Percentiles rank a stretch among this genome's conserved stretches.
Evolutionary conservation across 1,140 invertebrate genomes (phyloP).

Genomic region (Zaprionus camerounensis): DNA sequence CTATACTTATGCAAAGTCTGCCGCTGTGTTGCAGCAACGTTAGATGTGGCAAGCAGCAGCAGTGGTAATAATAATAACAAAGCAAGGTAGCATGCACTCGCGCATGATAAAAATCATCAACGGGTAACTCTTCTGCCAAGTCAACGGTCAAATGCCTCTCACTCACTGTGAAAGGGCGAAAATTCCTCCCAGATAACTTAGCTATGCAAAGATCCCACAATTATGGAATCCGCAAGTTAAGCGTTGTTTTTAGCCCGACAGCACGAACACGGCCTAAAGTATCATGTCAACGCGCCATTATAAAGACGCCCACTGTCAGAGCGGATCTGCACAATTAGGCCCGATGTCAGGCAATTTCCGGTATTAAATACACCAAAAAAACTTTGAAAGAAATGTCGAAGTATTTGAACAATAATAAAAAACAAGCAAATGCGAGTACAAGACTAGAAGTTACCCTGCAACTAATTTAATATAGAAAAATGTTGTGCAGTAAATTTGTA

Average conservation of each 20-base stretch:
- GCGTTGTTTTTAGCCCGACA: slow-evolving; percentile 23
- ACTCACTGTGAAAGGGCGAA: slow-evolving; percentile 54
- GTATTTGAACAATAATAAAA: slow-evolving; percentile 15
- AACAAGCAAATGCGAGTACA: neutral
- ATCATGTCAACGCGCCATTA: slow-evolving; percentile 40
- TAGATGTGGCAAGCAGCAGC: slow-evolving; percentile 58
- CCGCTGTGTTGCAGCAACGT: slow-evolving; percentile 41
- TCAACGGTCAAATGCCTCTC: slow-evolving; percentile 58
- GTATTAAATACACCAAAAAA: slow-evolving; percentile 20
- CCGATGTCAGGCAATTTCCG: slow-evolving; percentile 42
- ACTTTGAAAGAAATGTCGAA: slow-evolving; percentile 11
- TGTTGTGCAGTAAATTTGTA: neutral
- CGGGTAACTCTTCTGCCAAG: slow-evolving; percentile 13
- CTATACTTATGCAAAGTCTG: slow-evolving; percentile 57
- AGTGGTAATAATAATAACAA: slow-evolving; percentile 46
- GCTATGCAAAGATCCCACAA: slow-evolving; percentile 56
- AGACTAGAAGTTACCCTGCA: neutral
- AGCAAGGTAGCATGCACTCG: slow-evolving; percentile 21
- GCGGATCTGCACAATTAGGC: slow-evolving; percentile 51
- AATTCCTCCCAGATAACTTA: slow-evolving; percentile 57
- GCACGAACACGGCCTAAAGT: slow-evolving; percentile 12
- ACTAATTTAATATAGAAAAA: neutral
- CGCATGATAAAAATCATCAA: slow-evolving; percentile 16
- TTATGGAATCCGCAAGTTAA: slow-evolving; percentile 38
- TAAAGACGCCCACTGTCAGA: slow-evolving; percentile 25